These are phyloP conservation scores for Lycocerus yunnanus DNA, from an alignment of 2,888 invertebrate genomes.

Conservation along the genomic window DNA sequence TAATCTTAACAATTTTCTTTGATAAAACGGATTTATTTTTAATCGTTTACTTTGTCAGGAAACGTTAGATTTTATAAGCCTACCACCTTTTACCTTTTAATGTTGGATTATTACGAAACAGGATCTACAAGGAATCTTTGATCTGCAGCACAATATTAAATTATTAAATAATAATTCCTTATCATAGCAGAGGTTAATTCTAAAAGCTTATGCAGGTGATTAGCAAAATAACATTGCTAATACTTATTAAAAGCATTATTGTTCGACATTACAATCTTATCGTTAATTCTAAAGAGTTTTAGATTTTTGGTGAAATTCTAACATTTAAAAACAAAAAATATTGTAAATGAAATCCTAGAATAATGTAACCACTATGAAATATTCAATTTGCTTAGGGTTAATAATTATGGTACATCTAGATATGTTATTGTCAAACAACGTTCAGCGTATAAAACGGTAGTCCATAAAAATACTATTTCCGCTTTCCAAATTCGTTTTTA, in stretches of 20 bases:
- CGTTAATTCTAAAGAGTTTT: too few species aligned
- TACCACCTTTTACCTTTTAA: not conserved
- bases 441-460: not conserved
- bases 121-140: not conserved
- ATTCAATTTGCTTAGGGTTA: not conserved
- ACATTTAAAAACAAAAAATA: too few species aligned
- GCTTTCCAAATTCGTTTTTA: not conserved
- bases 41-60: slow-evolving; percentile 13
- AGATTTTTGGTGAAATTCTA: too few species aligned
- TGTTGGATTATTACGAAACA: not conserved
- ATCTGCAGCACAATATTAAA: not conserved
- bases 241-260: not conserved
- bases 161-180: not conserved
- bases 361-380: too few species aligned
- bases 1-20: slow-evolving; percentile 26
- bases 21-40: slow-evolving; percentile 23
- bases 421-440: not conserved
- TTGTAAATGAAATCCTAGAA: too few species aligned
- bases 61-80: slow-evolving; percentile 14
- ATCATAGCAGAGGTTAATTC: not conserved
- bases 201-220: not conserved
- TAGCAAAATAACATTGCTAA: not conserved
- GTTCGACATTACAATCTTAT: not conserved
- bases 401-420: not conserved
- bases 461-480: not conserved